Evolutionary conservation across 1,140 invertebrate genomes (phyloP), one percentile per base, ranked within the genome.

Genomic region (Atta cephalotes): DNA sequence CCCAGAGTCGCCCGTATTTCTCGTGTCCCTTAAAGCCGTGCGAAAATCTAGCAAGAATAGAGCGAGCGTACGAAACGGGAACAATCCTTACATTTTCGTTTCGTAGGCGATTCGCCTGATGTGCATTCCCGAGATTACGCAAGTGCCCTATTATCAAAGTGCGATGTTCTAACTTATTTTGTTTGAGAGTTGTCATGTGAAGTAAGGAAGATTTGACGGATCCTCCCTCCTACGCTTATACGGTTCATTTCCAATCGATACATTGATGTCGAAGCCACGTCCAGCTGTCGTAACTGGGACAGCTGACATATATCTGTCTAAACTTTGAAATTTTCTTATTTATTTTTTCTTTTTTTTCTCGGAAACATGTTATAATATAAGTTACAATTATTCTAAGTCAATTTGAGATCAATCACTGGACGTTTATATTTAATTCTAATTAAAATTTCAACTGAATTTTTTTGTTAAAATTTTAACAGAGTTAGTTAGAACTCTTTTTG

Each of bases 1-100:
- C 66, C 49, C 25, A 14, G 77, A 84, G 53, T 66, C 31, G 68
- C 85, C 78, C 88, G 88, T 89, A 89, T 89, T 76, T 90, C 74
- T 78, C 10, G 56, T 35, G 56, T 45, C 58, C 18, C 45, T 31
- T 71, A 65, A 87, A 85, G 49, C 35, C 74, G 51, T 21, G 25
- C 51, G 1, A 21, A 10, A 68, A 45, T n/a, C 31, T n/a, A 21
- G 66, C 21, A 35, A 51, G 66, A 70, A 70, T 45, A 6, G 31
- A 35, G 21, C 18, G 60, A 65, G 45, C 60, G 16, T 18, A 53
- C 66, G 45, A 60, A 79, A 89, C 56, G 81, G 1, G 49, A 51
- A 63, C 56, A 25, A 60, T 51, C 39, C 51, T 87, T 74, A 53
- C 79, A 53, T 74, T 72, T 63, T 68, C 63, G 85, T 85, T 78